Evolutionary conservation across 1,140 invertebrate genomes (phyloP), one percentile per base, ranked within the genome.

Genomic region (silkworm (Bombyx mori)): DNA sequence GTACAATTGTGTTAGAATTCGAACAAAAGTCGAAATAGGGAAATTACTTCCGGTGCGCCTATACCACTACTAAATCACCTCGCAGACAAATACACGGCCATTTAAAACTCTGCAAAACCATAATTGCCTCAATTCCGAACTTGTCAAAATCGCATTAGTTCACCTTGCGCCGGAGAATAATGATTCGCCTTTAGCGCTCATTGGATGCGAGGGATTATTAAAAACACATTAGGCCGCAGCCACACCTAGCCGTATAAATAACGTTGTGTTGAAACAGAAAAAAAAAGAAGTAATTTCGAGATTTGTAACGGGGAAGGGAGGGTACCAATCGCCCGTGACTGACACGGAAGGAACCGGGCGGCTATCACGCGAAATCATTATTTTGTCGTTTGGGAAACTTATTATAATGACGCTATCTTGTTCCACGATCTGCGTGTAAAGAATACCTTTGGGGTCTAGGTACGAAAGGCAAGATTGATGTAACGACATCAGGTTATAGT

Each of bases 131-230:
- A 82, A 87, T 87, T 84, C 79, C 69, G 68, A 79, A 85, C 84
- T 87, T 87, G 84, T 87, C 81, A 87, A 87, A 87, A 84, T 77
- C 82, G 71, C 82, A 87, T 87, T 87, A 87, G 80, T 77, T 75
- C 68, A 67, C 69, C 71, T 75, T 70, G 69, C 71, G 68, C 44
- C 12, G 57, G 68, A 68, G 68, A 75, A 73, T 78, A 79, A 82
- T 79, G 76, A 60, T 62, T 61, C 55, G 79, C 73, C 78, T 79
- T 77, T 64, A 76, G 77, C 77, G 68, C 61, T 72, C 73, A 80
- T 77, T 79, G 75, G 72, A 73, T 64, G 67, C 58, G 67, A 62
- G 69, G 75, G 75, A 85, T 88, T 86, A 86, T 88, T 88, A 84
- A 86, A 88, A 82, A 85, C 65, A 71, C 85, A 88, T 88, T 88